phyloP scores from a whole-genome alignment of 2,888 invertebrate genomes.

The Pseudococcus viburni region DNA sequence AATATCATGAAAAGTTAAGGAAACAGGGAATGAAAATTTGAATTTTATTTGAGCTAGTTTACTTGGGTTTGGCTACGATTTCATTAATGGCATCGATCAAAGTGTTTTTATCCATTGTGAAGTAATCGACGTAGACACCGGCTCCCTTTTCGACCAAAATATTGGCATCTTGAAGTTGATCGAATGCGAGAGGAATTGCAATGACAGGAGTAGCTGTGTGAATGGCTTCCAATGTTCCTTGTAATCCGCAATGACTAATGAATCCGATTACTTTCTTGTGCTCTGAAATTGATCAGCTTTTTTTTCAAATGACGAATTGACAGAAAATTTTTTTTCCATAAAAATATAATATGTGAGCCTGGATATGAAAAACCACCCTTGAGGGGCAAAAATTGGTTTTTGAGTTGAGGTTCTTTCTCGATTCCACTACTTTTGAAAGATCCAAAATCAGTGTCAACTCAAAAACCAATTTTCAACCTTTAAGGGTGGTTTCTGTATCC shows the following conservation, averaged over 20 bases:
- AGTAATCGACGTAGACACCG: slow-evolving; percentile 70
- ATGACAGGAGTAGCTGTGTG: slow-evolving; percentile 72
- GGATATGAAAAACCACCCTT: too few relatives aligned
- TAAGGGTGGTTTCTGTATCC: not conserved
- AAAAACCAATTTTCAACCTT: too few relatives aligned
- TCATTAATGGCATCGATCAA: slow-evolving; percentile 68
- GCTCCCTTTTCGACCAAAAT: slow-evolving; percentile 70
- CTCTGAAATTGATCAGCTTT: slow-evolving; percentile 47
- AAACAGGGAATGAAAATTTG: not conserved
- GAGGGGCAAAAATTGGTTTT: too few relatives aligned
- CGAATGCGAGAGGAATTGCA: slow-evolving; percentile 71
- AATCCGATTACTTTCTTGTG: slow-evolving; percentile 73
- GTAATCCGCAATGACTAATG: slow-evolving; percentile 75
- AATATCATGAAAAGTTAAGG: not conserved
- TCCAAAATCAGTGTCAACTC: too few relatives aligned
- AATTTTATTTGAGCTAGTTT: not conserved
- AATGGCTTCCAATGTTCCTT: slow-evolving; percentile 73
- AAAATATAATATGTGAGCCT: not conserved
- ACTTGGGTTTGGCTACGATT: slow-evolving; percentile 67
- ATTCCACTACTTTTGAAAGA: too few relatives aligned
- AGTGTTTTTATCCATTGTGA: slow-evolving; percentile 68
- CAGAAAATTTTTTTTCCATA: too few relatives aligned
- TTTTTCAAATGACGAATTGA: too few relatives aligned
- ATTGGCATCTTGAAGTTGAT: slow-evolving; percentile 71
- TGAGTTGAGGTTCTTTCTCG: too few relatives aligned